Evolutionary conservation across 2,797 vertebrate species (phyloP), one percentile per base, ranked within the genome.

Genomic region (Pogonophryne albipinna): DNA sequence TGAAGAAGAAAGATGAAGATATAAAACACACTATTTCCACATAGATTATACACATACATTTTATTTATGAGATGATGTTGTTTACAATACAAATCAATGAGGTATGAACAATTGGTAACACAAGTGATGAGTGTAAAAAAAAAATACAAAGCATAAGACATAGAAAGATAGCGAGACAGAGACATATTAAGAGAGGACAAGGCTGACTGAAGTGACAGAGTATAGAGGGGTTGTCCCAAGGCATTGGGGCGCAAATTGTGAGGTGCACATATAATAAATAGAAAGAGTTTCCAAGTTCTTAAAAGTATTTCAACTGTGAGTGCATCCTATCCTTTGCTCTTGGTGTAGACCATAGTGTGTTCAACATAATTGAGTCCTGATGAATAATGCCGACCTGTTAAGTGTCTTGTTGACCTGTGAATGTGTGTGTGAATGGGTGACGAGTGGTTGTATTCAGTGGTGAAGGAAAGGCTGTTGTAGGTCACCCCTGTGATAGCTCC

Each of bases 401-500:
- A 76, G 57, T 69, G 73, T 69, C 69, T 58, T 19, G 11, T 65
- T 70, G 53, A 72, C 59, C 44, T 31, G 41, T 49, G 64, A 41
- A 50, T 60, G 74, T 47, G 62, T 42, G 69, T 60, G 62, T 13
- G 80, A 64, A 44, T 72, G 10, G 57, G 70, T 79, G 82, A 59
- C 15, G 31, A 76, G 82, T 58, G 78, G 68, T 74, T 58, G 58
- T 71, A 78, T 78, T 82, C 77, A 10, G 66, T 46, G 41, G 62
- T 76, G 81, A 82, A 84, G 74, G 65, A 77, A 66, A 79, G 79
- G 71, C 76, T 74, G 85, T 87, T 80, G 83, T 77, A 87, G 90
- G 91, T 92, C 92, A 92, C 90, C 90, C 87, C 85, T 86, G 84
- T 79, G 89, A 93, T 89, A 84, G 85, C 85, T 88, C 92, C 87